Evolutionary conservation across 2,797 vertebrate genomes (phyloP).

Genomic region (Carcharodon carcharias): DNA sequence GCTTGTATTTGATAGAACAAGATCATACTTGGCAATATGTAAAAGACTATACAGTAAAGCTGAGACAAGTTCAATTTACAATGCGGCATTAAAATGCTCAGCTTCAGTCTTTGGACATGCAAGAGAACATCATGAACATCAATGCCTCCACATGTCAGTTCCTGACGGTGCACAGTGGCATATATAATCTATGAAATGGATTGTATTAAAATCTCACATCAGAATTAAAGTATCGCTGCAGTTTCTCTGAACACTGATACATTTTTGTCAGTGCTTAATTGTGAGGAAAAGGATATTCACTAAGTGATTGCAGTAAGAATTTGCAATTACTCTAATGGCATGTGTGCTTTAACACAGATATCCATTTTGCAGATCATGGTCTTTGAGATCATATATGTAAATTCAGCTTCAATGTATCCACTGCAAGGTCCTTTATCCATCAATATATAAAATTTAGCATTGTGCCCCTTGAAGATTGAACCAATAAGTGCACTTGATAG

Average conservation of each 20-base stretch:
- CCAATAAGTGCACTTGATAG: not conserved
- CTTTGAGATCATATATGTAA: not conserved
- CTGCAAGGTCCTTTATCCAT: not conserved
- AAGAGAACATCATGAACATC: conserved; percentile 19
- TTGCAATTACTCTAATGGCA: not conserved
- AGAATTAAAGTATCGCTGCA: not conserved
- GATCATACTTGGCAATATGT: not conserved
- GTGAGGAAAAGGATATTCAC: not conserved
- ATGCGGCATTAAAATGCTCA: conserved; percentile 12
- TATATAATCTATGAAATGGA: conserved; percentile 22
- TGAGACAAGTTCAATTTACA: conserved; percentile 27
- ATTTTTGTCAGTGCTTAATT: too few relatives aligned
- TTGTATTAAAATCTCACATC: not conserved
- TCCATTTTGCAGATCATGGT: not conserved
- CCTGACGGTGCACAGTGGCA: conserved; percentile 4
- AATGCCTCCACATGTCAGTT: conserved; percentile 2
- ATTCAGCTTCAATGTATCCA: not conserved
- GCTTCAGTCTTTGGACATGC: not conserved
- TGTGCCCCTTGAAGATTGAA: not conserved
- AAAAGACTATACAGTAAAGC: not conserved
- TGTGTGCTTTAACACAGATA: not conserved
- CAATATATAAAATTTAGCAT: not conserved
- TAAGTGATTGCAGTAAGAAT: not conserved
- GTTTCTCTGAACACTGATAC: not conserved
- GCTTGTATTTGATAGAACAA: not conserved